Evolutionary conservation across 2,113 vertebrate species (phyloP).

Genomic region (Thryonomys swinderianus): DNA sequence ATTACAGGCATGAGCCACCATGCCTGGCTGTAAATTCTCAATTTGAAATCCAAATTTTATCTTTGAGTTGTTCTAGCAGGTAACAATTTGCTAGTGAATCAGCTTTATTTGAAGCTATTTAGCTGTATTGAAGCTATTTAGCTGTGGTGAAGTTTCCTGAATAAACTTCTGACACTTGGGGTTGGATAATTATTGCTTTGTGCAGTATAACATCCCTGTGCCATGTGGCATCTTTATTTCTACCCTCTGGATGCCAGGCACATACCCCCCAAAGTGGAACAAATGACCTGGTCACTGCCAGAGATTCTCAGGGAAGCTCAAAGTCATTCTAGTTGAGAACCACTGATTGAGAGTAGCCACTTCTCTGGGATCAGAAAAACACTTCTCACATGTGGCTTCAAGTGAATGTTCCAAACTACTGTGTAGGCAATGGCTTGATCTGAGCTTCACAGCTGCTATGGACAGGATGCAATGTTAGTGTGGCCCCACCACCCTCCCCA

Average conservation of each 20-base stretch:
- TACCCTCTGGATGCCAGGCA: neutral
- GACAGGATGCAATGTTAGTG: too few relatives aligned
- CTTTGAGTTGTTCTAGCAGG: neutral
- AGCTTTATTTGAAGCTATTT: neutral
- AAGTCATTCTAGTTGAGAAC: neutral
- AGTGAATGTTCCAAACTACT: neutral
- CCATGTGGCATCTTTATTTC: neutral
- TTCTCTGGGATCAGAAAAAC: neutral
- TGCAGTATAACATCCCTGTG: neutral
- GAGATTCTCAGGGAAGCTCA: neutral
- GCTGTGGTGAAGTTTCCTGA: neutral
- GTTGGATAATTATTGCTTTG: neutral
- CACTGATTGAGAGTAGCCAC: neutral
- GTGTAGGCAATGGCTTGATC: neutral
- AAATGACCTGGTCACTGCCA: neutral
- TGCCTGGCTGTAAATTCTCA: neutral
- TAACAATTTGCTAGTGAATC: neutral
- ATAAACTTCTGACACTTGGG: neutral
- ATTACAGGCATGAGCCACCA: too few relatives aligned
- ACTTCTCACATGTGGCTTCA: neutral
- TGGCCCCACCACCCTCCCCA: neutral
- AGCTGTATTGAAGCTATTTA: neutral
- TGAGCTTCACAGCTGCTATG: neutral
- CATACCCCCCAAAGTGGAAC: neutral
- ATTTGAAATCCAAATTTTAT: neutral